phyloP scores from a whole-genome alignment of 2,888 invertebrate genomes.

The Athrips mouffetella region DNA sequence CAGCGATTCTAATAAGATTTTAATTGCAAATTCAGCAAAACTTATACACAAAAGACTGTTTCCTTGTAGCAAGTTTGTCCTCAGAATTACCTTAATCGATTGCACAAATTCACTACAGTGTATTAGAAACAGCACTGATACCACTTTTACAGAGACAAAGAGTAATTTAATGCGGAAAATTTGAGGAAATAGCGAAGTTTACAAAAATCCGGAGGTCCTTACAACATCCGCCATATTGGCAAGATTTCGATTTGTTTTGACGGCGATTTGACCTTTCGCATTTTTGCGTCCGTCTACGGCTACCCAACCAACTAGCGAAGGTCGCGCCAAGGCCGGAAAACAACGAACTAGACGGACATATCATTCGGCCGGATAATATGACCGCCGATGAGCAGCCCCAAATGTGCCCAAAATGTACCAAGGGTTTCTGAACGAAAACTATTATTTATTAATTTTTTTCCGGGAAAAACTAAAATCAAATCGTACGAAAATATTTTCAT shows the following conservation, averaged over 20 bases:
- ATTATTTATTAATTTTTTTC: background rate
- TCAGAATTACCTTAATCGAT: conserved; percentile 1
- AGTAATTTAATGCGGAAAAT: background rate
- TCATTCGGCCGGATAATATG: conserved; percentile 48
- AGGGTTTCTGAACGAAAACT: conserved; percentile 9
- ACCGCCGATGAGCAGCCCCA: conserved; percentile 28
- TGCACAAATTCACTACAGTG: background rate
- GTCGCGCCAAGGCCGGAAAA: conserved; percentile 27
- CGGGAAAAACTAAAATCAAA: background rate
- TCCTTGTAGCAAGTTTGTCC: conserved; percentile 2
- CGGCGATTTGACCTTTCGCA: conserved; percentile 71
- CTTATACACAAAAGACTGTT: background rate
- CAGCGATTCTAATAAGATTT: conserved; percentile 30
- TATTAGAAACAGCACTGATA: background rate
- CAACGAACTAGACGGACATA: conserved; percentile 32
- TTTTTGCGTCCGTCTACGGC: conserved; percentile 63
- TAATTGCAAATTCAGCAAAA: conserved; percentile 10
- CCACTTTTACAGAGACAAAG: background rate
- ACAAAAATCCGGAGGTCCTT: conserved; percentile 45
- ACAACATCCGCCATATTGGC: conserved; percentile 70
- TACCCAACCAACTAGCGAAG: conserved; percentile 50
- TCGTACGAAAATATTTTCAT: background rate
- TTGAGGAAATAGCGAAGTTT: conserved; percentile 17
- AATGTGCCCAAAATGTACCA: background rate
- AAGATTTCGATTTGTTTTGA: conserved; percentile 74